Evolutionary conservation across 2,888 invertebrate species (phyloP).

Genomic region (Xestobium rufovillosum): DNA sequence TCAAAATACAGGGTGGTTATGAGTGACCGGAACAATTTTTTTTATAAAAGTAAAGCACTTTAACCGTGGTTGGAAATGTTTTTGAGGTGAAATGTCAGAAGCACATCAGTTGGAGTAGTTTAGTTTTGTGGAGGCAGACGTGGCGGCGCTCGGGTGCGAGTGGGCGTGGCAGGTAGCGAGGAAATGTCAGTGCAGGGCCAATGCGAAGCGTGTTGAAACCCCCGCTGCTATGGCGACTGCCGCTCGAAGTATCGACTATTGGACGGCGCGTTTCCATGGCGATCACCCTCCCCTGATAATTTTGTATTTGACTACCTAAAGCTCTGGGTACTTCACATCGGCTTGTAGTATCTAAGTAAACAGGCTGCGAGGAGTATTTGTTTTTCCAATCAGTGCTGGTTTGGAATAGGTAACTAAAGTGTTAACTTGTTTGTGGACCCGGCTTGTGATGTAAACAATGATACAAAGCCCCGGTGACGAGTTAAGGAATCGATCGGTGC

Average conservation of each 20-base stretch:
- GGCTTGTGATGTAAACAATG: conserved; percentile 47
- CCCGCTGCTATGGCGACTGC: conserved; percentile 32
- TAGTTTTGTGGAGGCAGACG: too few relatives aligned
- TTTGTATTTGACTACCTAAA: conserved; percentile 45
- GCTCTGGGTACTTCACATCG: conserved; percentile 46
- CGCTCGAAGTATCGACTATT: conserved; percentile 7
- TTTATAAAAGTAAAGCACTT: too few relatives aligned
- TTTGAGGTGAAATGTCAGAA: too few relatives aligned
- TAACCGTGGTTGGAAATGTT: too few relatives aligned
- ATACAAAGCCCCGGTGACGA: conserved; percentile 45
- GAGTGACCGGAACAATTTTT: too few relatives aligned
- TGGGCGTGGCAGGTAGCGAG: too few relatives aligned
- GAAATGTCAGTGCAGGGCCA: too few relatives aligned
- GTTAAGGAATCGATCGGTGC: conserved; percentile 31
- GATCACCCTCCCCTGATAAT: conserved; percentile 35
- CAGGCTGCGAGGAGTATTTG: conserved; percentile 48
- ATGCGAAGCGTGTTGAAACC: conserved; percentile 24
- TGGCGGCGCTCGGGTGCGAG: not conserved
- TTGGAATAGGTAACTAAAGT: conserved; percentile 47
- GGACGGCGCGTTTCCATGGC: conserved; percentile 30
- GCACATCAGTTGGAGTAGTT: too few relatives aligned
- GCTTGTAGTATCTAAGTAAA: conserved; percentile 48
- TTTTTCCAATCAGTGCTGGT: conserved; percentile 51
- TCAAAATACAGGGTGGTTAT: too few relatives aligned
- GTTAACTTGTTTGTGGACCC: conserved; percentile 45